These are phyloP conservation scores for Apostichopus californicus DNA, from an alignment of 35 echinoderm and acorn worm genomes.

Conservation along the genomic window DNA sequence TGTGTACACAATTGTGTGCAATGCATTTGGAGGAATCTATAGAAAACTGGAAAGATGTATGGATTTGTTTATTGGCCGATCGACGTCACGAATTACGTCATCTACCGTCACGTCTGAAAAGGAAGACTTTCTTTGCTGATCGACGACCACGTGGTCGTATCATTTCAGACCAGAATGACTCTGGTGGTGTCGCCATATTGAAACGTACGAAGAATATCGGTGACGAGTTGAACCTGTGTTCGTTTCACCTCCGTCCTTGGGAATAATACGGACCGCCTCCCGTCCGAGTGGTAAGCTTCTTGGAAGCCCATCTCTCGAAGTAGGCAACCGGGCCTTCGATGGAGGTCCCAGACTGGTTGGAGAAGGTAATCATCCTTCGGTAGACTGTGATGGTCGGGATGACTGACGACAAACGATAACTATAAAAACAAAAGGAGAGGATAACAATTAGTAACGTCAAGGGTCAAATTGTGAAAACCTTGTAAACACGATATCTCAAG, in stretches of 20 bases:
- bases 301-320: conserved; percentile 55
- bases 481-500: no score
- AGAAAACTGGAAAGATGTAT: neutral
- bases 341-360: conserved; percentile 58
- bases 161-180: conserved; percentile 43
- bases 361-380: conserved; percentile 41
- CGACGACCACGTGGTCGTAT: neutral
- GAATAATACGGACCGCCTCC: conserved; percentile 37
- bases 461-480: no score
- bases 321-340: conserved; percentile 42
- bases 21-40: neutral
- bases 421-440: neutral
- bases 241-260: conserved; percentile 10
- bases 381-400: conserved; percentile 41
- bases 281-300: conserved; percentile 30
- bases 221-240: conserved; percentile 30
- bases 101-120: neutral
- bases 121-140: neutral
- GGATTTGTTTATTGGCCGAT: neutral
- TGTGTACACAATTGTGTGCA: no score
- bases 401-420: conserved; percentile 55
- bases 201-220: conserved; percentile 52
- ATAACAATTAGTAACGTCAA: neutral
- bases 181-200: conserved; percentile 57
- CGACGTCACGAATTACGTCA: neutral